These are phyloP conservation scores for Ptilonorhynchus violaceus DNA, from an alignment of 2,113 vertebrate genomes.

Conservation along the genomic window DNA sequence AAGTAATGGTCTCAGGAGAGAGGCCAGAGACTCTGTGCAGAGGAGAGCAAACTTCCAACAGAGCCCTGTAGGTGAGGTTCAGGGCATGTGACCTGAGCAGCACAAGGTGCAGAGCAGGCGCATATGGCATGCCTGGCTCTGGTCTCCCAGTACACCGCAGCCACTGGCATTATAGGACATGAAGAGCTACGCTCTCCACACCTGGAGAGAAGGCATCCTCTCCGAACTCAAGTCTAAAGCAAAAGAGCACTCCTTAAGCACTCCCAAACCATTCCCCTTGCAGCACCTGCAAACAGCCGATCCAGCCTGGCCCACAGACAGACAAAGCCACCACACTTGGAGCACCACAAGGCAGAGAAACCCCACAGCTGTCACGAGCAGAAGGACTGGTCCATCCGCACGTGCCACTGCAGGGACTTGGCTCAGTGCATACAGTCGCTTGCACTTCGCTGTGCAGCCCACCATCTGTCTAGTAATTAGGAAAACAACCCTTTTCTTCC, in stretches of 20 bases:
- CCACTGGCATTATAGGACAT: accelerated
- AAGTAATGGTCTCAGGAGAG: background rate
- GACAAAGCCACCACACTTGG: background rate
- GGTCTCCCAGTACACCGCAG: background rate
- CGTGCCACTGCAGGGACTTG: background rate
- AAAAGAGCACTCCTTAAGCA: accelerated
- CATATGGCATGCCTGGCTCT: accelerated
- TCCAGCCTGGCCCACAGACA: background rate
- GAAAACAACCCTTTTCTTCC: background rate
- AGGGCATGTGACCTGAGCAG: accelerated
- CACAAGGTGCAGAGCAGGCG: background rate
- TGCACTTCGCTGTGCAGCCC: background rate
- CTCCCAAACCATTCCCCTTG: background rate
- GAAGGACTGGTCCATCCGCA: background rate
- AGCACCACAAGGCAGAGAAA: background rate
- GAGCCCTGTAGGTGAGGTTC: background rate
- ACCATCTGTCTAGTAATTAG: background rate
- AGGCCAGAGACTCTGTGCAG: accelerated
- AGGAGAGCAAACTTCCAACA: background rate
- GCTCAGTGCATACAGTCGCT: background rate
- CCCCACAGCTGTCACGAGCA: background rate
- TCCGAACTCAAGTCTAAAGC: background rate
- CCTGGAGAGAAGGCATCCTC: accelerated
- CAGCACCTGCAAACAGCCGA: background rate
- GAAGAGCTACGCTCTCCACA: accelerated